Base-by-base conservation (phyloP, 2,888 invertebrate genomes). In the Drosophila mercatorum region DNA sequence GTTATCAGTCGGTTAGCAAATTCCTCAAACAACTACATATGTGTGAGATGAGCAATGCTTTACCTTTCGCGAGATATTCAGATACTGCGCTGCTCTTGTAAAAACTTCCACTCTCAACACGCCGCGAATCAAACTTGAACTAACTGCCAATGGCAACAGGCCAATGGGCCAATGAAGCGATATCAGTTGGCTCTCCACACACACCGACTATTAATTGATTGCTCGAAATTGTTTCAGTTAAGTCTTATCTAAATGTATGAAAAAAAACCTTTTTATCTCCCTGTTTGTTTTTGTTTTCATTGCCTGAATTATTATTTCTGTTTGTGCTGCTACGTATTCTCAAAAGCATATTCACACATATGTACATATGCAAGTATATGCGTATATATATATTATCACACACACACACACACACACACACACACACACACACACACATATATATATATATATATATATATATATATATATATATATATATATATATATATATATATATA, bases 111-210 rank as follows among this genome's bases (percentile, higher is more conserved):
- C 78, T 71, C 74, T 80, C 87, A 74, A 89, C 80, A 80, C 89
- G 75, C 52, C 74, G 88, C 82, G 89, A 71, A 78, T 84, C 85
- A 72, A 84, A 84, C 68, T 85, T 72, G 63, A 89, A 85, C 85
- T 82, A 80, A 87, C 82, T 72, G 78, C 71, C 80, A 72, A 75
- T 82, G 71, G 56, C 68, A 66, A 57, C 68, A 66, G 65, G 70
- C 55, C 68, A 65, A 57, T 70, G 67, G 59, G 70, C 55, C 55
- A 55, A 41, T 55, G 64, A 43, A 44, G 57, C 63, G 73, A 47
- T 83, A 88, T 83, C 83, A 83, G 86, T 66, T 66, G 61, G 53
- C 49, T 52, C 68, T 40, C 26, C 40, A 38, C 34, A 41, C 51
- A 55, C 56, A 64, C 47, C 67, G 49, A 41, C 64, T 68, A 83